phyloP scores from a whole-genome alignment of 2,888 invertebrate genomes.

The Eupithecia vulgata region DNA sequence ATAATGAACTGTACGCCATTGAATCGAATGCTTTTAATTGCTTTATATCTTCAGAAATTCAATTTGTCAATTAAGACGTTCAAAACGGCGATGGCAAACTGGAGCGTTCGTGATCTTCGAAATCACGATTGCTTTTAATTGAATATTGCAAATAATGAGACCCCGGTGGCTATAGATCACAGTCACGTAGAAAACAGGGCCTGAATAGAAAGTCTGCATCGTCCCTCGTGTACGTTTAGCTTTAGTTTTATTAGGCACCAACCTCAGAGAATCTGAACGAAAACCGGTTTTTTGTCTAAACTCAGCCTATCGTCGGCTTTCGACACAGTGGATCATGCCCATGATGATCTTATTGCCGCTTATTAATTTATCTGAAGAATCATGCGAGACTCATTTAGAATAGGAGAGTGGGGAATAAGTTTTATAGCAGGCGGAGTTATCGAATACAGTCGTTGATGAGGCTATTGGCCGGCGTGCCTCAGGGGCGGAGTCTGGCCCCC shows the following conservation, averaged over 20 bases:
- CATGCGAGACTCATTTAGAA: conserved; percentile 74
- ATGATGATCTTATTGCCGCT: conserved; percentile 70
- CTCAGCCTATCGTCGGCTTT: conserved; percentile 64
- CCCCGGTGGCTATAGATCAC: not conserved
- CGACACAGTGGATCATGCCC: conserved; percentile 57
- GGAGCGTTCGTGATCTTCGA: conserved; percentile 59
- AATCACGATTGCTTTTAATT: conserved; percentile 76
- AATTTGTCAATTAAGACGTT: conserved; percentile 71
- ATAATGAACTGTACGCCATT: conserved; percentile 57
- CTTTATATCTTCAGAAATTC: conserved; percentile 58
- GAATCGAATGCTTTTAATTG: conserved; percentile 56
- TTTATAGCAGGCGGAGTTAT: conserved; percentile 78
- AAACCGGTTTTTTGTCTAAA: conserved; percentile 22
- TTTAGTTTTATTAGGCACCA: not conserved
- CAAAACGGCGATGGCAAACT: conserved; percentile 57
- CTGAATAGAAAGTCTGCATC: not conserved
- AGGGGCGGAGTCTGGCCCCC: conserved; percentile 81
- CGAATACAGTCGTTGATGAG: conserved; percentile 65
- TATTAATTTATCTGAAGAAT: conserved; percentile 76
- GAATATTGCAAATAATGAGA: conserved; percentile 74
- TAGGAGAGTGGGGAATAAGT: conserved; percentile 75
- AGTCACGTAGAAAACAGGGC: conserved; percentile 23
- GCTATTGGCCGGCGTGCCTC: conserved; percentile 78
- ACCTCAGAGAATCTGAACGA: not conserved
- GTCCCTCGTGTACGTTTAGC: not conserved